phyloP scores from a whole-genome alignment of 2,797 vertebrate species.

The Spinibarbus caldwelli region DNA sequence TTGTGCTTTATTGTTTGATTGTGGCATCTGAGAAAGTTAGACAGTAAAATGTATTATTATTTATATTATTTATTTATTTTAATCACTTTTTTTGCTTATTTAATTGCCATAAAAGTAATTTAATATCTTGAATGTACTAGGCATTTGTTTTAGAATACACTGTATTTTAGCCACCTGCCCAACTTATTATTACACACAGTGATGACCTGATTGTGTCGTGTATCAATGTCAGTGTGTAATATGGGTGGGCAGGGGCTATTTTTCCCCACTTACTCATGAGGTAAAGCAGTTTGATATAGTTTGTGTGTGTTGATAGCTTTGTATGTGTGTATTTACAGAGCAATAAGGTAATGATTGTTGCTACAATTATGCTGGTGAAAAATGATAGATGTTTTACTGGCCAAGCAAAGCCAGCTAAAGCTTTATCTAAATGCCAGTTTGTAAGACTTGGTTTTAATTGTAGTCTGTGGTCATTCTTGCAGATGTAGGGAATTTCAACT shows the following conservation, averaged over 20 bases:
- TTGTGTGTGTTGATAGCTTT: not conserved
- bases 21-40: not conserved
- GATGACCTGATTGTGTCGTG: constrained; percentile 49
- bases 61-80: not conserved
- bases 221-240: constrained; percentile 13
- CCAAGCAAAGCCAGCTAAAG: not conserved
- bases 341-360: constrained; percentile 20
- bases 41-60: not conserved
- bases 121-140: not conserved
- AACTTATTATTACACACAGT: constrained; percentile 38
- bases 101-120: not conserved
- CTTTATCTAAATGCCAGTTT: constrained; percentile 47
- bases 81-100: not conserved
- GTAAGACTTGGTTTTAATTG: constrained; percentile 39
- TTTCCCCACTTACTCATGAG: not conserved
- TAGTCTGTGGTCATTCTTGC: not conserved
- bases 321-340: constrained; percentile 4
- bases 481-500: constrained; percentile 28
- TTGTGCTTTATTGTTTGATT: not conserved
- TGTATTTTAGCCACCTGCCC: not conserved
- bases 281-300: not conserved
- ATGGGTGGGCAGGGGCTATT: not conserved
- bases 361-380: constrained; percentile 30
- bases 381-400: constrained; percentile 26
- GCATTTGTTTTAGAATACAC: not conserved